These are phyloP conservation scores for Acanthacorydalis orientalis DNA, from an alignment of 2,888 invertebrate species.

Conservation along the genomic window DNA sequence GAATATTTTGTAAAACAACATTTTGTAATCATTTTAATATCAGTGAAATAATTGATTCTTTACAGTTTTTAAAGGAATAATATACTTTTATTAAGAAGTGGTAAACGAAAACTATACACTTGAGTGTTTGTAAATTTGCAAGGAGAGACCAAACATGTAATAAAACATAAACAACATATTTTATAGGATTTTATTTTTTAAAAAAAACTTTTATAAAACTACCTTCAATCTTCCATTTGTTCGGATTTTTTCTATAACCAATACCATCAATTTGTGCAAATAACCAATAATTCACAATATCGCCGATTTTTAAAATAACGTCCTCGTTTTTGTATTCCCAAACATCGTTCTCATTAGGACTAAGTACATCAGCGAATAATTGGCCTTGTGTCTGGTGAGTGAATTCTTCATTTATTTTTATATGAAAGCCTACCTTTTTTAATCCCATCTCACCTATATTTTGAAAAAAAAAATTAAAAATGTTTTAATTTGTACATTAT, in stretches of 20 bases:
- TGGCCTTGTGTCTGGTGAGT: slow-evolving; percentile 30
- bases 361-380: slow-evolving; percentile 27
- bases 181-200: no score
- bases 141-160: no score
- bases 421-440: slow-evolving; percentile 44
- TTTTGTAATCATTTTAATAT: no score
- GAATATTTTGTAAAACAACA: no score
- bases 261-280: slow-evolving; percentile 33
- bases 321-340: slow-evolving; percentile 35
- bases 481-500: neutral
- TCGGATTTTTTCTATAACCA: slow-evolving; percentile 29
- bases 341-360: slow-evolving; percentile 26
- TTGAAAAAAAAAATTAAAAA: neutral
- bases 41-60: no score
- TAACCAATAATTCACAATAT: slow-evolving; percentile 42
- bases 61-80: no score
- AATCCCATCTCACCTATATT: slow-evolving; percentile 31
- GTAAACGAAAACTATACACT: no score
- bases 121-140: no score
- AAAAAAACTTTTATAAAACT: slow-evolving; percentile 8
- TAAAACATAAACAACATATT: no score
- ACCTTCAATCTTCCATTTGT: slow-evolving; percentile 28
- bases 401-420: slow-evolving; percentile 39
- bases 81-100: no score
- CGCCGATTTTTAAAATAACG: slow-evolving; percentile 29